Base-by-base conservation (phyloP, 2,888 invertebrate species). In the Strigamia maritima region DNA sequence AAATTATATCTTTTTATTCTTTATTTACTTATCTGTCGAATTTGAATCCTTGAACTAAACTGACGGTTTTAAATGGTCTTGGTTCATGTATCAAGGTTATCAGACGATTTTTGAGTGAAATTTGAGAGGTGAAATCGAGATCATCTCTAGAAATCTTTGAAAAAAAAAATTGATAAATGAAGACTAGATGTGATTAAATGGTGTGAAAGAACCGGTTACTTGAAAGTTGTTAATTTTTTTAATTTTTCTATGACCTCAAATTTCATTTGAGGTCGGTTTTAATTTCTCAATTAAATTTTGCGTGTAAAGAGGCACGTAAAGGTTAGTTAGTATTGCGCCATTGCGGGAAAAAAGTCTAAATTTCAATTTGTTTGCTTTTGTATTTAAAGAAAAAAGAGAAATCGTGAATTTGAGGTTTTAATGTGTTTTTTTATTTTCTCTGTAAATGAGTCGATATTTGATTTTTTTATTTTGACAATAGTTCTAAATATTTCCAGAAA, bases 111-210 rank as follows among this genome's bases (percentile, higher is more conserved):
- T 70, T 14, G 28, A 16, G 12, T 70, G 70, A 70, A 70, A 70
- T 70, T 70, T 4, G 70, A 70, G 70, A 22, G 4, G 26, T 70
- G 24, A 70, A 70, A 70, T 70, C 28, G 70, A 28, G 70, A 70
- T 60, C 26, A 70, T 70, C 70, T 26, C 14, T 24, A 16, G 6
- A 65, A 12, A 22, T 24, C 60, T n/a, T 65, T 65, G 0, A 10
- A 12, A 65, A 12, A 16, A 65, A 65, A 65, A 19, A 54, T 60
- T 60, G 10, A 24, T 60, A 7, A 19, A 8, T 54, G 1, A n/a
- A 54, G 7, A 0, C 35, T 6, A 54, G n/a, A 19, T 19, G 7
- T 54, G 54, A 54, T 54, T 7, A 54, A 19, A n/a, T 54, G 19
- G 22, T 54, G 70, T 3, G 70, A 70, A 26, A 70, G 28, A 70